Base-by-base conservation (phyloP, 2,888 invertebrate species). In the Plemyria rubiginata region DNA sequence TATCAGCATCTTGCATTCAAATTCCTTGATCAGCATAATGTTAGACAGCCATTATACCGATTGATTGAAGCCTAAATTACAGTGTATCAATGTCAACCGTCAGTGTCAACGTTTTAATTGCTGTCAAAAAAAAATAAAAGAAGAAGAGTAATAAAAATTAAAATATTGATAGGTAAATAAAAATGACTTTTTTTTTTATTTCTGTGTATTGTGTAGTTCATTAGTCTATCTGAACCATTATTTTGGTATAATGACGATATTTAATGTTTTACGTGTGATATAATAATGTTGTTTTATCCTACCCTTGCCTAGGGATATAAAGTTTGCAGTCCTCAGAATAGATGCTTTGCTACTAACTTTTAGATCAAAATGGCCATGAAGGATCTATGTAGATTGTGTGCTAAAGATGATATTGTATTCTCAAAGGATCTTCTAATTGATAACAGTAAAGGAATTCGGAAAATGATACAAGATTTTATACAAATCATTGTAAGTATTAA, bases 301-400 rank as follows among this genome's bases (percentile, higher is more conserved):
- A 45, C 2, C 16, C 11, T 38, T 11, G 36, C 6, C 8, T 8
- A 11, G 11, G 36, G 4, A 38, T 38, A 15, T 43, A 15, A 15
- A 6, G 7, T 11, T 16, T 16, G 9, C 36, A 11, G 16, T 45
- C 16, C 9, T 11, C 13, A 22, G 22, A 43, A 43, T 2, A 43
- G 15, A 15, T 13, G 8, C 43, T 15, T 12, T 40, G 45, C 15
- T 16, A 16, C 52, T 40, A 11, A 46, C 28, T n/a, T 48, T 29
- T 29, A 6, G 52, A 32, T 51, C 70, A 74, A 71, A 65, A 80
- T 80, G 77, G 74, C 79, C 63, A 62, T 73, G 68, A 72, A 83
- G 72, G 84, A 88, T 64, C 75, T 91, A 71, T 92, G 92, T 80
- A 85, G 92, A 80, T 70, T 92, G 60, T 92, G 92, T 84, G 90